Conservation (phyloP, 2,113 vertebrate genomes). For the Marmota flaviventris region DNA sequence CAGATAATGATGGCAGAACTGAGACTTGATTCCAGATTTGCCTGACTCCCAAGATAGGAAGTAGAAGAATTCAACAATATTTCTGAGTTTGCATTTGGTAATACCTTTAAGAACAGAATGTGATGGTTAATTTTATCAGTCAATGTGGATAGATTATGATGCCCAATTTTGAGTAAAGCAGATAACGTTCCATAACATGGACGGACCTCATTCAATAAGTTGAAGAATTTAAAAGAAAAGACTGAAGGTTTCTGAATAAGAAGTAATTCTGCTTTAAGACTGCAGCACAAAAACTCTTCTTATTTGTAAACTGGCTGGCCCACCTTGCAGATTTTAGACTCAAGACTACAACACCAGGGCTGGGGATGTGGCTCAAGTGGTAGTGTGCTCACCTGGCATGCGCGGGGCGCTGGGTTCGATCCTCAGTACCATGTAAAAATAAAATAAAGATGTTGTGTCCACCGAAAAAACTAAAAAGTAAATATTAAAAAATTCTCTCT, state of each 20-base stretch:
- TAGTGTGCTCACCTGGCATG: too few species aligned
- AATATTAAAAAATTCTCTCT: too few species aligned
- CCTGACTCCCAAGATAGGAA: not conserved
- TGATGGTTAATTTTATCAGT: not conserved
- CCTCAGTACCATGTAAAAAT: too few species aligned
- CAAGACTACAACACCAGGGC: not conserved
- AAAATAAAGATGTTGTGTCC: too few species aligned
- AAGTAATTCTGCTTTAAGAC: not conserved
- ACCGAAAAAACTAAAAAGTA: too few species aligned
- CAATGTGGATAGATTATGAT: not conserved
- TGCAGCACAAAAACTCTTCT: not conserved
- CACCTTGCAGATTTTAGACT: not conserved
- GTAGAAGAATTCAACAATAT: not conserved
- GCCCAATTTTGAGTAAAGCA: not conserved
- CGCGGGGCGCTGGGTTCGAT: too few species aligned
- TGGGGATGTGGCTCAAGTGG: too few species aligned
- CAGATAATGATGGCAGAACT: not conserved
- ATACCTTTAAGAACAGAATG: not conserved
- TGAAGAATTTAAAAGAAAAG: not conserved
- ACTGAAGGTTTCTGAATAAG: not conserved
- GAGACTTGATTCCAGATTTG: not conserved
- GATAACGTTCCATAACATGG: not conserved
- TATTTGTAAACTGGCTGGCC: not conserved
- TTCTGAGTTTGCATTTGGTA: not conserved
- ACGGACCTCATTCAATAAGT: not conserved